Percentiles rank a stretch among this genome's conserved stretches.
Conservation (phyloP, 2,797 vertebrate species). For the Acridotheres tristis region DNA sequence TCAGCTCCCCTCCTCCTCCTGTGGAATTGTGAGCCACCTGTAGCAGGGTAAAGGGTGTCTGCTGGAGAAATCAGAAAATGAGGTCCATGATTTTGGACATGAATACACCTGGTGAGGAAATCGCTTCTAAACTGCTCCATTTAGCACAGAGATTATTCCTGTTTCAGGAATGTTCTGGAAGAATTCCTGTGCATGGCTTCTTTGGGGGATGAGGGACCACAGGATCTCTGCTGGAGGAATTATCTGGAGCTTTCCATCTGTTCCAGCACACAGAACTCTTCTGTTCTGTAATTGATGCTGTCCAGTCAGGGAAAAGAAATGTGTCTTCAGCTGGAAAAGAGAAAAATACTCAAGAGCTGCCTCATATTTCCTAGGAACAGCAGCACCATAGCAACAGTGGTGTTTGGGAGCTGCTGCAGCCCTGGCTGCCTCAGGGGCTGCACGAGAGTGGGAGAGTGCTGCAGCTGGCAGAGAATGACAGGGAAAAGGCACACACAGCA, state of each 20-base stretch:
- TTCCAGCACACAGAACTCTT: not conserved
- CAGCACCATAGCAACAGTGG: slow-evolving; percentile 52
- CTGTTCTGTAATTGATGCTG: slow-evolving; percentile 11
- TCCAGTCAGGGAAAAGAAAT: slow-evolving; percentile 22
- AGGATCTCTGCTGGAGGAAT: not conserved
- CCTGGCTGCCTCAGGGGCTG: not conserved
- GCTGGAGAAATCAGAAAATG: not conserved
- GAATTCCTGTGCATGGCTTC: not conserved
- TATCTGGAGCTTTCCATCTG: not conserved
- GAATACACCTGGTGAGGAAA: slow-evolving; percentile 17
- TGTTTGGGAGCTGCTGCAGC: not conserved
- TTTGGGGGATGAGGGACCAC: not conserved
- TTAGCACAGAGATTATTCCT: not conserved
- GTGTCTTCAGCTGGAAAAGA: not conserved
- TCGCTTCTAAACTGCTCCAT: not conserved
- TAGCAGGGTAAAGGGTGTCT: not conserved
- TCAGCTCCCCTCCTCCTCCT: not conserved
- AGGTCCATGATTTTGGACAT: not conserved
- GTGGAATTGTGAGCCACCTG: not conserved
- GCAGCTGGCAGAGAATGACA: not conserved
- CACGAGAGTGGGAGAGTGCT: not conserved
- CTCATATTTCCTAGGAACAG: slow-evolving; percentile 13
- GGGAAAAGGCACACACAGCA: not conserved
- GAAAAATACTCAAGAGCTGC: not conserved
- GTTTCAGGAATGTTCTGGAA: not conserved